Evolutionary conservation across 2,888 invertebrate species (phyloP).

Genomic region (Anagyrus pseudococci): DNA sequence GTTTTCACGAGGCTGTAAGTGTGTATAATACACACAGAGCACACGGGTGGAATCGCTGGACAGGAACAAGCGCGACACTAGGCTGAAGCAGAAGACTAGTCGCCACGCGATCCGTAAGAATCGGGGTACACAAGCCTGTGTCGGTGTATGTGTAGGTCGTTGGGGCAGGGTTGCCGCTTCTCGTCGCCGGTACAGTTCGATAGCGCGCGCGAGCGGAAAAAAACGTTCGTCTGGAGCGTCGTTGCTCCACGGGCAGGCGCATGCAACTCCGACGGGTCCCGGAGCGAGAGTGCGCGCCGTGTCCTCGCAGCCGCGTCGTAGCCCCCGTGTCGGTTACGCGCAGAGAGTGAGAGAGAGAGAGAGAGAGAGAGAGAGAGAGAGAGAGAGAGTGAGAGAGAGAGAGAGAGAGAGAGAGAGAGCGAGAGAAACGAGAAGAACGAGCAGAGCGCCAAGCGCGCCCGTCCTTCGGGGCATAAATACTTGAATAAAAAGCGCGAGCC

Average conservation of each 20-base stretch:
- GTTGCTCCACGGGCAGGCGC: constrained; percentile 16
- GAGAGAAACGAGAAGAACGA: too few species aligned
- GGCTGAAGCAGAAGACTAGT: too few species aligned
- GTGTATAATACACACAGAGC: not conserved
- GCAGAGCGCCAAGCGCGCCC: too few species aligned
- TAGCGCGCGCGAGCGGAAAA: too few species aligned
- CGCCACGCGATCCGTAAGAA: too few species aligned
- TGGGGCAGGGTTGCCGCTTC: constrained; percentile 14
- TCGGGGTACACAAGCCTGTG: too few species aligned
- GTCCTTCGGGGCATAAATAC: not conserved
- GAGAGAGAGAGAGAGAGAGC: constrained; percentile 44
- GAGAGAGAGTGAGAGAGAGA: constrained; percentile 1
- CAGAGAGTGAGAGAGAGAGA: not conserved
- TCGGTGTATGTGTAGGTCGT: too few species aligned
- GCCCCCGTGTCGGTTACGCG: not conserved
- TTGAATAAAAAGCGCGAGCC: constrained; percentile 8
- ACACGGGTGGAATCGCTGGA: too few species aligned
- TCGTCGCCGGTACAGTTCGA: not conserved
- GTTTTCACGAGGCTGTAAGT: not conserved
- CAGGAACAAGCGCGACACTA: not conserved
- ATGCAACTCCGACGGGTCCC: constrained; percentile 55
- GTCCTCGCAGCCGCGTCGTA: constrained; percentile 24
- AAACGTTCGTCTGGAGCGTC: too few species aligned
- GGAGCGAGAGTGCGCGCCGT: constrained; percentile 57
- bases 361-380: constrained; percentile 48